These are phyloP conservation scores for Peromyscus leucopus DNA, from an alignment of 2,113 vertebrate species.

Conservation along the genomic window DNA sequence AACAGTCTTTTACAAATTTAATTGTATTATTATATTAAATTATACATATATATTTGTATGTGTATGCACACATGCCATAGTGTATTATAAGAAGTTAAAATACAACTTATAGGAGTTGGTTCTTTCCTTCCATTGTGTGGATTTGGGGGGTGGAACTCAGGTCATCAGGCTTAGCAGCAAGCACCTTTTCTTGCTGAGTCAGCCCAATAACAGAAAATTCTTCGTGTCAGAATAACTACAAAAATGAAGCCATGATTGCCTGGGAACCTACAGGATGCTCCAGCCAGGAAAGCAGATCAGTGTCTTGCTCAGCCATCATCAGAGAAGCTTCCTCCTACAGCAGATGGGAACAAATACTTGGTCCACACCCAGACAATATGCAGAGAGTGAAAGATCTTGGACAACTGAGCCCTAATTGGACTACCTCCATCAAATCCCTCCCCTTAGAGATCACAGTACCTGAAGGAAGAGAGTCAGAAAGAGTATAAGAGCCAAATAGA, in stretches of 20 bases:
- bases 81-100: not conserved
- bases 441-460: not conserved
- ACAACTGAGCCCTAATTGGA: too few species aligned
- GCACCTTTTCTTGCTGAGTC: not conserved
- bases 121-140: not conserved
- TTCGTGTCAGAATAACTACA: not conserved
- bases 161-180: not conserved
- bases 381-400: not conserved
- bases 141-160: not conserved
- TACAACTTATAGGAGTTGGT: not conserved
- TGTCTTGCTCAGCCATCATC: not conserved
- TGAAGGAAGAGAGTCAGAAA: not conserved
- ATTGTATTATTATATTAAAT: not conserved
- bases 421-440: not conserved
- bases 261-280: not conserved
- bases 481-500: not conserved
- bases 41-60: not conserved
- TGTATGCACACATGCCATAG: not conserved
- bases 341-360: not conserved
- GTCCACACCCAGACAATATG: not conserved
- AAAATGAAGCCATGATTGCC: not conserved
- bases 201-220: not conserved
- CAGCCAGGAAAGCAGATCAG: not conserved
- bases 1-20: not conserved
- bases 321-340: not conserved